Base-by-base conservation (phyloP, 2,113 vertebrate species). In the Oryzias melastigma region DNA sequence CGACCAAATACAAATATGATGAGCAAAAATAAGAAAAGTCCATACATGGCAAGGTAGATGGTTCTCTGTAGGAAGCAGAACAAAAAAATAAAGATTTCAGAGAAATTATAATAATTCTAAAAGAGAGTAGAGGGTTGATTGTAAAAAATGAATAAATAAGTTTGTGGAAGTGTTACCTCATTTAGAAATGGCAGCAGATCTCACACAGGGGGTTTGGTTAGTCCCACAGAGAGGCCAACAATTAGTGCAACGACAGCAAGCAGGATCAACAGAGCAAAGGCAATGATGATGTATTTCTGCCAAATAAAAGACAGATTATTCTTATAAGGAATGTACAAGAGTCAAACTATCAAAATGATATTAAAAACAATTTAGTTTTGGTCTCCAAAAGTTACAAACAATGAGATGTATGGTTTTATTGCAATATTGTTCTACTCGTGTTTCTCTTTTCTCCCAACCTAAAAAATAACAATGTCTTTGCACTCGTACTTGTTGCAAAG, bases 201-300 rank as follows among this genome's bases (percentile, higher is more conserved):
- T 88, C 90, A 91, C 71, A 67, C 85, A 47, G 86, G 84, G 6
- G 78, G 81, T 84, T 93, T 91, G 79, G 78, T 90, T 82, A 94
- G 82, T 86, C 95, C 94, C 18, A 95, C 92, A 69, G 93, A 95
- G 65, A 97, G 91, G 71, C 95, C 95, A 72, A 97, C 86, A 67
- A 96, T 94, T 76, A 98, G 91, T 80, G 87, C 92, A 73, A 96
- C 79, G 76, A 96, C 58, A 60, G 91, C 92, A 73, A 94, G 74
- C 78, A 95, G 86, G 79, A 90, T 90, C 90, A 96, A 69, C 46
- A 88, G 80, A 75, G 92, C 88, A 67, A 93, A 81, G 63, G 91
- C 90, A 82, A 96, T 87, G 81, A 96, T 92, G 78, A 95, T 92
- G 76, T 91, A 91, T 94, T 96, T 98, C 96, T 98, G 95, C 82